These are phyloP conservation scores for Ammodytes marinus DNA, from an alignment of 2,113 vertebrate species.

Conservation along the genomic window DNA sequence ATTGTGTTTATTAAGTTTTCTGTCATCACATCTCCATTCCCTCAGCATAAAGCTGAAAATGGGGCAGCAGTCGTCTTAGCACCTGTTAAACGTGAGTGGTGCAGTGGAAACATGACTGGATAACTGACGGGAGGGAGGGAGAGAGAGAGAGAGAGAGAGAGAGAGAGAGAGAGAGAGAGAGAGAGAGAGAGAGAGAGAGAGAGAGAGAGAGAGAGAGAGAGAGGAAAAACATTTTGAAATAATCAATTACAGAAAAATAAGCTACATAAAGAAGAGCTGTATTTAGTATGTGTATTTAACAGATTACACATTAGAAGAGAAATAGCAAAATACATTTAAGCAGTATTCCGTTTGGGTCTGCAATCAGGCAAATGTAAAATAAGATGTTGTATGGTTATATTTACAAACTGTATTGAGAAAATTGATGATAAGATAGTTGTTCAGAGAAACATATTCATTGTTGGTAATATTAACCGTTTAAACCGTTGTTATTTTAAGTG, in stretches of 20 bases:
- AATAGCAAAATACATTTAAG: neutral
- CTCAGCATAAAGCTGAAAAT: neutral
- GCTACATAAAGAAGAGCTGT: neutral
- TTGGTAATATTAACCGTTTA: no score
- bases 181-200: no score
- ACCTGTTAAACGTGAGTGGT: conserved; percentile 14
- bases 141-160: neutral
- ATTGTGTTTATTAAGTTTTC: neutral
- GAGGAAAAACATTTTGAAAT: neutral
- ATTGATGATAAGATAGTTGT: neutral
- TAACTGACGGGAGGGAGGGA: conserved; percentile 29
- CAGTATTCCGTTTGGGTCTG: neutral
- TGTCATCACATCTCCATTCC: conserved; percentile 20
- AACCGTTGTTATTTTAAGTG: no score
- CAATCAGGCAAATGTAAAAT: neutral
- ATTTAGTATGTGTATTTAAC: neutral
- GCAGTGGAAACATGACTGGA: conserved; percentile 1
- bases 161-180: neutral
- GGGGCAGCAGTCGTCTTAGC: conserved; percentile 10
- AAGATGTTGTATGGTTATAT: neutral
- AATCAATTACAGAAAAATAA: neutral
- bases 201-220: no score
- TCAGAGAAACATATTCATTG: neutral
- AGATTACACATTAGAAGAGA: neutral
- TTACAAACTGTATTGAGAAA: neutral